A percentile compares a stretch with the other conserved stretches of the same genome.
Evolutionary conservation across 2,888 invertebrate genomes (phyloP).

Genomic region (Ptychoptera contaminata): DNA sequence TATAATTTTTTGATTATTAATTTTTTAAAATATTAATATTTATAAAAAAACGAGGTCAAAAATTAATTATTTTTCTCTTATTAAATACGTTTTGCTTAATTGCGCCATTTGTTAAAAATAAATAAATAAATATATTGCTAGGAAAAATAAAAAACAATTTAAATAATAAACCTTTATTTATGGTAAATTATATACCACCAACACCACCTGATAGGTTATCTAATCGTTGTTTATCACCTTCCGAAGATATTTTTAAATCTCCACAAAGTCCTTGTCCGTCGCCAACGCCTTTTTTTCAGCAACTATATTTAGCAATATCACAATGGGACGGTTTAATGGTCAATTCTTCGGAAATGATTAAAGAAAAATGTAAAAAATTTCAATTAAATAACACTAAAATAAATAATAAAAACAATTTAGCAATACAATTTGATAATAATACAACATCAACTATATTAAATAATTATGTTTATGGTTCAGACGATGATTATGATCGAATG

Average conservation of each 20-base stretch:
- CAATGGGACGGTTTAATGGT: conserved; percentile 25
- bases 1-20: too few relatives aligned
- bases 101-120: too few relatives aligned
- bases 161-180: conserved; percentile 9
- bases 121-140: conserved; percentile 4
- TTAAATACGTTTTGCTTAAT: conserved; percentile 6
- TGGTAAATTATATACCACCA: conserved; percentile 14
- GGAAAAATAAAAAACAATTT: conserved; percentile 7
- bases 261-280: conserved; percentile 21
- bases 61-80: not conserved
- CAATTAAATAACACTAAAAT: too few relatives aligned
- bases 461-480: too few relatives aligned
- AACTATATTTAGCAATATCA: conserved; percentile 29
- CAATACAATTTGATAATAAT: too few relatives aligned
- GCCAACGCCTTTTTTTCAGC: conserved; percentile 36
- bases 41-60: not conserved
- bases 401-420: too few relatives aligned
- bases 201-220: conserved; percentile 13
- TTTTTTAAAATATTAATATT: not conserved
- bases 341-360: conserved; percentile 15
- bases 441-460: too few relatives aligned
- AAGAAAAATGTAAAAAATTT: too few relatives aligned
- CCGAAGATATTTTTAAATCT: not conserved
- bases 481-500: too few relatives aligned
- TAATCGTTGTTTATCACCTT: not conserved